Evolutionary conservation across 2,888 invertebrate genomes (phyloP).

Genomic region (Metellina segmentata): DNA sequence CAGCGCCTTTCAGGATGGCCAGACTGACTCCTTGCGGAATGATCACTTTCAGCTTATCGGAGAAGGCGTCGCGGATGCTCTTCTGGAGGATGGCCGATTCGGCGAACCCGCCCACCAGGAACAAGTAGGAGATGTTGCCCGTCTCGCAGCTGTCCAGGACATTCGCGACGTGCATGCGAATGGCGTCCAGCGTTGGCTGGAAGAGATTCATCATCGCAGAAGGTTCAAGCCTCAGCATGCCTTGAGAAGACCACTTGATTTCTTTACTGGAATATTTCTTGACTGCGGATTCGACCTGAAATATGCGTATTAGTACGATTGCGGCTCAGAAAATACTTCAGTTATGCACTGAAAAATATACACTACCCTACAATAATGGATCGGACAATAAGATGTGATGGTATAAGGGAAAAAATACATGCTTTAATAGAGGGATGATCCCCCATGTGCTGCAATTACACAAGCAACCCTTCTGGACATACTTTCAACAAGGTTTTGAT

Average conservation of each 20-base stretch:
- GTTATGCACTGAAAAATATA: no score
- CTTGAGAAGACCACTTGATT: conserved; percentile 83
- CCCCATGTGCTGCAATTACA: no score
- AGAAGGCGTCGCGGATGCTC: conserved; percentile 82
- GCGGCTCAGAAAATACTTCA: no score
- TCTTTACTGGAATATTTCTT: conserved; percentile 81
- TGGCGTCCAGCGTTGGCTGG: conserved; percentile 82
- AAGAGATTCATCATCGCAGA: conserved; percentile 82
- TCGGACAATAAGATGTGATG: no score
- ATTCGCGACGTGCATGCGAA: conserved; percentile 82
- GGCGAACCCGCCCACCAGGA: conserved; percentile 84
- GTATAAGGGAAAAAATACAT: no score
- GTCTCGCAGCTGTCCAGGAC: conserved; percentile 81
- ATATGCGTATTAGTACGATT: not conserved
- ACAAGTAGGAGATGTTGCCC: conserved; percentile 82
- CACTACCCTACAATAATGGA: no score
- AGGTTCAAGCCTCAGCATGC: conserved; percentile 83
- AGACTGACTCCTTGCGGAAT: conserved; percentile 83
- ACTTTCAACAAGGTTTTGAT: no score
- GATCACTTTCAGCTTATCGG: conserved; percentile 80
- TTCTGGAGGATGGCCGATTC: conserved; percentile 83
- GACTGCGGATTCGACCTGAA: conserved; percentile 82
- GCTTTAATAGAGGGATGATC: no score
- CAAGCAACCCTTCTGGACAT: no score
- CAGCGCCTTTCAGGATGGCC: conserved; percentile 84